A percentile compares a stretch with the other conserved stretches of the same genome.
phyloP scores from a whole-genome alignment of 2,888 invertebrate species.

The Idaea dimidiata region DNA sequence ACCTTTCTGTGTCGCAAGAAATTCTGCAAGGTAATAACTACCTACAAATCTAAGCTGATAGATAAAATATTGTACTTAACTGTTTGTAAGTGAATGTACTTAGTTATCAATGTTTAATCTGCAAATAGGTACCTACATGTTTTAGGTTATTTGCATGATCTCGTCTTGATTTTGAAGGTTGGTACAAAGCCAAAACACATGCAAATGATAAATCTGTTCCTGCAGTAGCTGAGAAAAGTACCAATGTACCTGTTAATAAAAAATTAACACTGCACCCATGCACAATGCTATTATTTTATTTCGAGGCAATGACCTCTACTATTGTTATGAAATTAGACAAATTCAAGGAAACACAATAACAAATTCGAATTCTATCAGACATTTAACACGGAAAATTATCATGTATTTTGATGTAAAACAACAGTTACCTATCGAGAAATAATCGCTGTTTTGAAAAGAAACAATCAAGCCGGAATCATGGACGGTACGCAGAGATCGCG shows the following conservation, averaged over 20 bases:
- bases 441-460: slow-evolving; percentile 59
- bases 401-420: slow-evolving; percentile 39
- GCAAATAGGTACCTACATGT: background rate
- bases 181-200: background rate
- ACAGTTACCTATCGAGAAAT: slow-evolving; percentile 50
- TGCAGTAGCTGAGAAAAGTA: background rate
- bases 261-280: background rate
- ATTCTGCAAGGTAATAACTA: slow-evolving; percentile 4
- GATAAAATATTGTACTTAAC: background rate
- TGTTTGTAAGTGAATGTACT: no score
- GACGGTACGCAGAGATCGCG: slow-evolving; percentile 35
- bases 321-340: slow-evolving; percentile 16
- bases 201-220: background rate
- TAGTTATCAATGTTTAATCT: no score
- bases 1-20: background rate
- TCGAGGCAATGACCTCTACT: slow-evolving; percentile 24
- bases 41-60: background rate
- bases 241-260: background rate
- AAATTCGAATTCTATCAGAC: slow-evolving; percentile 32
- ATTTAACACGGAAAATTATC: slow-evolving; percentile 29
- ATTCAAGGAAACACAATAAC: slow-evolving; percentile 20
- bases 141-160: background rate
- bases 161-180: background rate
- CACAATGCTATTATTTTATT: slow-evolving; percentile 4
- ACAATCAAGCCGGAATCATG: slow-evolving; percentile 74